Evolutionary conservation across 2,888 invertebrate genomes (phyloP), one percentile per base, ranked within the genome.

Genomic region (Campoplex capitator): DNA sequence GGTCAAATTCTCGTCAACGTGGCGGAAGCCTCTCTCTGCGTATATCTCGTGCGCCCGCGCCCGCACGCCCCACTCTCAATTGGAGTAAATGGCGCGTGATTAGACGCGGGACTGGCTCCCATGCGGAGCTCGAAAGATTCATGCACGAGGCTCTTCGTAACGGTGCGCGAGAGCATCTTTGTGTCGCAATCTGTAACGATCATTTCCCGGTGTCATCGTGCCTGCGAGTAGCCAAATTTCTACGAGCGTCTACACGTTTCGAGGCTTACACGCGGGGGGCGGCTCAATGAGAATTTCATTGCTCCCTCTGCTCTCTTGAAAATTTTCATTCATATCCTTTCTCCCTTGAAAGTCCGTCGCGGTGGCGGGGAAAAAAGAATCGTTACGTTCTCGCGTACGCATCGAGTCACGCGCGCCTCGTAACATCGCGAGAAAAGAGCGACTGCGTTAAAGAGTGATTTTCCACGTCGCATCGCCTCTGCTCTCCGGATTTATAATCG

Each of bases 21-120:
- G 81, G 76, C 81, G 83, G 45, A 56, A 73, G 80, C 90, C 86
- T 77, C 89, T 88, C 89, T 38, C 38, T 38, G 3, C 6, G 3
- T 38, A 3, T 38, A 3, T 38, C 38, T 38, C 38, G 3, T 73
- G 28, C 58, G 28, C 23, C 6, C 58, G 58, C 68, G 75, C 78
- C 70, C 77, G 35, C 65, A 62, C 88, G 89, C 89, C n/a, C 87
- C 89, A 88, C 88, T 91, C 91, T 93, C 93, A 93, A 94, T 94
- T 94, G 93, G 91, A 90, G 88, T 90, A 90, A 93, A 93, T 93
- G 88, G 91, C 90, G 89, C 87, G 85, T 88, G 92, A 93, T 94
- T 92, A 92, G 90, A 90, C 87, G 76, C 38, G 38, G 23, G 23
- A 89, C 88, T 90, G 89, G 88, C 23, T 23, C 16, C 71, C 32